These are phyloP conservation scores for Tauraco hartlaubi DNA, from an alignment of 2,797 vertebrate genomes.

Conservation along the genomic window DNA sequence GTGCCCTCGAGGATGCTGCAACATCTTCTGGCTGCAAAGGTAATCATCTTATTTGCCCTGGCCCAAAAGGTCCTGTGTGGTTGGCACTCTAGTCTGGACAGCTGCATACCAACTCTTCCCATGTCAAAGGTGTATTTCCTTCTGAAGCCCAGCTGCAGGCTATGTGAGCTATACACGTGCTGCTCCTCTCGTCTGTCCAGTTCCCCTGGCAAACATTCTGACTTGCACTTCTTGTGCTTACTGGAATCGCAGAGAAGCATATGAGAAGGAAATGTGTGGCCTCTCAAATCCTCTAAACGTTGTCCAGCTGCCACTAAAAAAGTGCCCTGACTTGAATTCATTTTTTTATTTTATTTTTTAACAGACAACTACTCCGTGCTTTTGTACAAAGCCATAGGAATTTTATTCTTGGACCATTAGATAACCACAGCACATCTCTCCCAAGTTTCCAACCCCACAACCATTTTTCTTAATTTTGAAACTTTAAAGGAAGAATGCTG, in stretches of 20 bases:
- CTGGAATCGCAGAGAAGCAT: neutral
- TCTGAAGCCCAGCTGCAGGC: neutral
- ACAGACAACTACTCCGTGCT: constrained; percentile 38
- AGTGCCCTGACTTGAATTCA: constrained; percentile 9
- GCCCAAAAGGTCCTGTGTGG: neutral
- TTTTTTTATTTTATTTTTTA: constrained; percentile 38
- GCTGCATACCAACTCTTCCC: neutral
- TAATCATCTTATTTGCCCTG: neutral
- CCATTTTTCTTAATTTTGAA: constrained; percentile 81
- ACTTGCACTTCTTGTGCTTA: constrained; percentile 11
- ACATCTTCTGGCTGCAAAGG: neutral
- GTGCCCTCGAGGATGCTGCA: neutral
- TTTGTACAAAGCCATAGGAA: constrained; percentile 77
- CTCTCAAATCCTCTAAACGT: neutral
- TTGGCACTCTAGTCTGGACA: neutral
- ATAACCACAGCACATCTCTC: constrained; percentile 79
- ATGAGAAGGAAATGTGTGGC: neutral
- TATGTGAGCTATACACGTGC: neutral
- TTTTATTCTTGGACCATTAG: constrained; percentile 81
- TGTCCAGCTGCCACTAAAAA: constrained; percentile 39
- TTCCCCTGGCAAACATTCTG: neutral
- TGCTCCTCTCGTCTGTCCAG: neutral
- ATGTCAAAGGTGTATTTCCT: neutral
- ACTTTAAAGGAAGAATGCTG: constrained; percentile 82
- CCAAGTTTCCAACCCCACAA: constrained; percentile 84